Conservation (phyloP, 2,888 invertebrate species). For the Diadromus collaris region DNA sequence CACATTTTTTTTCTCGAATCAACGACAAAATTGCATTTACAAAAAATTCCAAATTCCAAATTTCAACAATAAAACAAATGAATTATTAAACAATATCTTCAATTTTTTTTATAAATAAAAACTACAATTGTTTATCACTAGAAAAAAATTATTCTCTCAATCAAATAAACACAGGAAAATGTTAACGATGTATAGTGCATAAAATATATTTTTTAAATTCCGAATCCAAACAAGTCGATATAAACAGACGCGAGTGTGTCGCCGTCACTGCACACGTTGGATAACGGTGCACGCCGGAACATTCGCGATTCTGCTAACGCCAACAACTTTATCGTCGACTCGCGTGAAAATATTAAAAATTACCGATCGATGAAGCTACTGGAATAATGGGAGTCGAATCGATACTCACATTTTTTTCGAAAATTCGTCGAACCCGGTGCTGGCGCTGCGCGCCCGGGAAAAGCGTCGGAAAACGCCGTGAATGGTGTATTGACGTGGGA, state of each 20-base stretch:
- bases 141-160: background rate
- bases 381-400: background rate
- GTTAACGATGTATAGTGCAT: background rate
- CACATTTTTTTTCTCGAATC: background rate
- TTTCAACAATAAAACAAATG: background rate
- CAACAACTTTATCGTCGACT: background rate
- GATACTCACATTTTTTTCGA: constrained; percentile 67
- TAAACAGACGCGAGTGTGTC: constrained; percentile 42
- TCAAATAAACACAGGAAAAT: background rate
- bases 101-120: background rate
- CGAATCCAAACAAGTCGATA: background rate
- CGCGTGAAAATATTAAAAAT: background rate
- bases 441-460: constrained; percentile 61
- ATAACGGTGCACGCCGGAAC: constrained; percentile 41
- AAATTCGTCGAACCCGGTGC: constrained; percentile 54
- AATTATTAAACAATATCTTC: background rate
- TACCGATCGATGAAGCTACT: background rate
- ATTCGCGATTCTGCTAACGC: background rate
- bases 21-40: background rate
- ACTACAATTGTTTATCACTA: background rate
- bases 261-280: constrained; percentile 31
- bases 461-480: constrained; percentile 62
- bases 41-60: background rate
- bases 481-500: constrained; percentile 68
- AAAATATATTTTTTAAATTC: background rate